Base-by-base conservation (phyloP, 2,113 vertebrate species). In the Patagioenas fasciata region DNA sequence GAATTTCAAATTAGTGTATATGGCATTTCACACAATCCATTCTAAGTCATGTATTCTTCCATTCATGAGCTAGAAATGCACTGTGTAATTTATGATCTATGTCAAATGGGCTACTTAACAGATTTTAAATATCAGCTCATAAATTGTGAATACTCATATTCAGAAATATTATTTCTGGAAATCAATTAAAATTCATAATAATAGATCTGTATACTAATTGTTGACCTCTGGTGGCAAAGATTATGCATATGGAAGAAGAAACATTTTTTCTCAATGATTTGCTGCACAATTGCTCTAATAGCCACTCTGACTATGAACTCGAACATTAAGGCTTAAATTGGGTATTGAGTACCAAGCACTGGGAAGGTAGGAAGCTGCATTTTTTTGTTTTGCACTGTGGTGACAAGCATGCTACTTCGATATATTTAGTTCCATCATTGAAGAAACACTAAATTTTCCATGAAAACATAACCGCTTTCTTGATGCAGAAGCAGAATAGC, bases 161-260 rank as follows among this genome's bases (percentile, higher is more conserved):
- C 88, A 78, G n/a, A 91, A 96, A 90, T 78, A 86, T 88, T 96
- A 84, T 92, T 93, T 93, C 82, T 89, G 83, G 75, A 90, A 74
- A 92, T 90, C 71, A 80, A 73, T 93, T 88, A 51, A 85, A 78
- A 82, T 91, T 40, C 40, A 40, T 85, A 50, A 50, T 50, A 24
- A 74, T 80, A 80, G 57, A 71, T 74, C 48, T 64, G 42, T 94
- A 53, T 90, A 64, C 64, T 91, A 88, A 91, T 81, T 79, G 34
- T 90, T 93, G 80, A 94, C 72, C 72, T 92, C 48, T 80, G 32
- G 31, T 88, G 72, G 38, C 51, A 90, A 70, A 78, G 67, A 48
- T 53, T 80, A 4, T 48, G 28, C 36, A 5, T 53, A 29, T 78
- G 36, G 48, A 86, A 80, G 51, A 94, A 73, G 23, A 62, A 82